Base-by-base conservation (phyloP, 2,888 invertebrate genomes). In the Chalcosyrphus nemorum region DNA sequence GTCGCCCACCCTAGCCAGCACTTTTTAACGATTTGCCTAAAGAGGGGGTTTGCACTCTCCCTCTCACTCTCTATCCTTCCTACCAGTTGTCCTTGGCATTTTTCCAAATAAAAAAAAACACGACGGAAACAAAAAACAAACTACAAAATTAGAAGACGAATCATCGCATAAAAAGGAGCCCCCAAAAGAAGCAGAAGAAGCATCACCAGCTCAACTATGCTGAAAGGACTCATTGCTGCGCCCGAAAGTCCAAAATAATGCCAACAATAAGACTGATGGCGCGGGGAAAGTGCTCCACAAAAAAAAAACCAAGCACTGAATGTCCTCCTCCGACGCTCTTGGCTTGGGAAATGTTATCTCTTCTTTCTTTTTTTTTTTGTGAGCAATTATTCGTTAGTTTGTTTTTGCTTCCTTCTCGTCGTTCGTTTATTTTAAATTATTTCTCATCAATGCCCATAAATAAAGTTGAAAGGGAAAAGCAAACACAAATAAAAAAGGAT, bases 61-160 rank as follows among this genome's bases (percentile, higher is more conserved):
- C 27, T 76, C 15, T 76, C 7, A 5, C 7, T 7, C 29, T 13
- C 29, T 11, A 21, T 17, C 17, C 2, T 13, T n/a, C n/a, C 65
- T 50, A 19, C 54, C 66, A 57, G 63, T 68, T 74, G 68, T 77
- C 82, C 82, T 82, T 82, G 82, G 82, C 77, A 78, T 78, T 78
- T 68, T 56, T 82, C 82, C 82, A 82, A 54, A 71, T 57, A 68
- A 70, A 57, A 75, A 52, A 54, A 47, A 43, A 47, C 32, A n/a
- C 32, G 38, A 50, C 19, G 47, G 32, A 38, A n/a, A 13, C 52
- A 38, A 9, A 66, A 68, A 74, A 52, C 35, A 61, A 63, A 66
- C 56, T 65, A 57, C 41, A 65, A 76, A 81, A 76, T 71, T 66
- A 45, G 52, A 68, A 77, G 72, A 63, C 54, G 50, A 41, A 61